phyloP scores from a whole-genome alignment of 2,113 vertebrate genomes.

The Candoia aspera region DNA sequence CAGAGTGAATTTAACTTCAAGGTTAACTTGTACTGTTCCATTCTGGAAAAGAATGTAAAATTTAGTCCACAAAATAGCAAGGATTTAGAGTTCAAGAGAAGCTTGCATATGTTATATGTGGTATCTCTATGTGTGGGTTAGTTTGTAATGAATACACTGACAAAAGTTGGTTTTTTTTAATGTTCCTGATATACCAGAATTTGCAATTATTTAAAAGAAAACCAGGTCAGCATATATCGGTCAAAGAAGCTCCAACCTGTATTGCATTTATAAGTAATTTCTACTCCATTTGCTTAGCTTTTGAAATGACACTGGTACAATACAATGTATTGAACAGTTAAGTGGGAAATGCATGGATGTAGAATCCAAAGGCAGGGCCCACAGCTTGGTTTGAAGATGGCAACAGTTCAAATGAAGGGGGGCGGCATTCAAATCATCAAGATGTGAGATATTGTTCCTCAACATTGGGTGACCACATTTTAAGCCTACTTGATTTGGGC shows the following conservation, averaged over 20 bases:
- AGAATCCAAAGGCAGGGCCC: conserved; percentile 1
- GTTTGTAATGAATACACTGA: conserved; percentile 42
- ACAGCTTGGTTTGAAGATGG: not conserved
- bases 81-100: conserved; percentile 47
- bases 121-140: not conserved
- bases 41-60: conserved; percentile 14
- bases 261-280: conserved; percentile 63
- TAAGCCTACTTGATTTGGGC: not conserved
- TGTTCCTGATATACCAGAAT: conserved; percentile 44
- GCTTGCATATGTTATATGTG: conserved; percentile 11
- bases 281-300: conserved; percentile 51
- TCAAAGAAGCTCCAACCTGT: conserved; percentile 45
- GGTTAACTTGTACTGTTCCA: conserved; percentile 5
- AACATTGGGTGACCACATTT: not conserved
- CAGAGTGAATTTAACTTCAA: conserved; percentile 31
- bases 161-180: not conserved
- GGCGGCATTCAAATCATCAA: not conserved
- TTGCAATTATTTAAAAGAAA: conserved; percentile 50
- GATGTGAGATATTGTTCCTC: not conserved
- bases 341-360: not conserved
- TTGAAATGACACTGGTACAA: conserved; percentile 49
- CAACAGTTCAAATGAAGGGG: no score
- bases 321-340: conserved; percentile 36
- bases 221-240: conserved; percentile 57
- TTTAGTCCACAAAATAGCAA: conserved; percentile 42